Evolutionary conservation across 2,797 vertebrate species (phyloP).

Genomic region (Ispidina lecontei): DNA sequence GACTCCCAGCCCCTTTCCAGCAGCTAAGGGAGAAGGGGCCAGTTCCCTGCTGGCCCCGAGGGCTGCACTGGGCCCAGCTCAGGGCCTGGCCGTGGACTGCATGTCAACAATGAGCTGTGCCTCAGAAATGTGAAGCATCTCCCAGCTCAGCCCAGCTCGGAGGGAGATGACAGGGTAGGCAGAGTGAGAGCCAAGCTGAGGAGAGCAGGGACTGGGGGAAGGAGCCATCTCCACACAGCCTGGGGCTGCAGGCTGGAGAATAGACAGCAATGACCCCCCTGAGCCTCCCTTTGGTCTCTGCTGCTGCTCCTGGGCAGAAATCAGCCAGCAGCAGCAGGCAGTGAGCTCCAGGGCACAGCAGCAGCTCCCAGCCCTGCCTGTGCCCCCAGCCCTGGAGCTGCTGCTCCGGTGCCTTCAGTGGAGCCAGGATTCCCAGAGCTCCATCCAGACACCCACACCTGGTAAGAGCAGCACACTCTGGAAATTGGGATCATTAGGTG

Average conservation of each 20-base stretch:
- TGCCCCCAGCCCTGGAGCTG: not conserved
- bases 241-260: fast-evolving
- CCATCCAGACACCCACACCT: fast-evolving
- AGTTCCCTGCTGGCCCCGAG: fast-evolving
- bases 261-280: too few species aligned
- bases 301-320: too few species aligned
- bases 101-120: not conserved
- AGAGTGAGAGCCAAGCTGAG: not conserved
- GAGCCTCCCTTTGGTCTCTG: too few species aligned
- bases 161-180: not conserved
- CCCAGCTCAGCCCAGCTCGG: not conserved
- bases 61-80: fast-evolving
- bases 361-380: not conserved
- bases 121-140: not conserved
- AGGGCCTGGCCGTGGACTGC: not conserved
- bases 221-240: not conserved
- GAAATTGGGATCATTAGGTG: fast-evolving
- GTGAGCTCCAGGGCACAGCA: not conserved
- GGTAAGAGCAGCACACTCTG: fast-evolving
- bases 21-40: not conserved
- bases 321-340: not conserved
- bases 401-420: fast-evolving
- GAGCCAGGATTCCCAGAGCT: not conserved
- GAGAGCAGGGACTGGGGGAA: not conserved
- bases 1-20: not conserved